Conservation (phyloP, 2,113 vertebrate species). For the Oenanthe melanoleuca region DNA sequence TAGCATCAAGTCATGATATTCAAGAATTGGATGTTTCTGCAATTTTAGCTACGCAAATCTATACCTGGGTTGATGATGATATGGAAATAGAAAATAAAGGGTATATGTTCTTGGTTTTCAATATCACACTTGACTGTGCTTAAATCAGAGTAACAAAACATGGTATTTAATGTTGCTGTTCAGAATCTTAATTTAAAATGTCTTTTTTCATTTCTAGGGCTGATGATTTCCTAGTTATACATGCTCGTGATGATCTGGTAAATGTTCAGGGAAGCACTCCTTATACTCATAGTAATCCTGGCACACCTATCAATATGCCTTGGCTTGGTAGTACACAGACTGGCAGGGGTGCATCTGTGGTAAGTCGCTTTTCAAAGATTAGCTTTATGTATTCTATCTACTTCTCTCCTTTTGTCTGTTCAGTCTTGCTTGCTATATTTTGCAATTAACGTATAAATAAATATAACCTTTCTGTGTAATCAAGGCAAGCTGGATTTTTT, state of each 20-base stretch:
- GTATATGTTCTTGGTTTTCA: constrained; percentile 67
- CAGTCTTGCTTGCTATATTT: background rate
- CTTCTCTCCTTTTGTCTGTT: background rate
- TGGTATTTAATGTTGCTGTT: background rate
- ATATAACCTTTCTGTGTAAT: background rate
- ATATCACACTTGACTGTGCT: background rate
- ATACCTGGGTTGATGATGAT: constrained; percentile 97
- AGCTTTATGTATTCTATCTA: background rate
- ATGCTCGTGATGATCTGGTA: constrained; percentile 87
- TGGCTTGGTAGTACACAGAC: constrained; percentile 95
- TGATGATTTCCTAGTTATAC: constrained; percentile 95
- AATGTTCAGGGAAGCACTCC: constrained; percentile 91
- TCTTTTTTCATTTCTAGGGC: constrained; percentile 68
- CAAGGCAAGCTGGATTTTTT: background rate
- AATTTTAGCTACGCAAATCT: constrained; percentile 93
- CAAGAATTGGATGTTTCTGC: constrained; percentile 97
- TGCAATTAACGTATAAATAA: background rate
- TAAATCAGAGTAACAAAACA: background rate
- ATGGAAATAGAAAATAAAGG: constrained; percentile 88
- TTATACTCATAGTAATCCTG: constrained; percentile 92
- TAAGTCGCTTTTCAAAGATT: constrained; percentile 68
- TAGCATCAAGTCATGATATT: constrained; percentile 96
- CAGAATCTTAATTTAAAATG: background rate
- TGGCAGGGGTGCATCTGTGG: constrained; percentile 93
- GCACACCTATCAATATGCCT: constrained; percentile 97